Conservation (phyloP, 2,797 vertebrate species). For the Gymnoscopelus microlampas region DNA sequence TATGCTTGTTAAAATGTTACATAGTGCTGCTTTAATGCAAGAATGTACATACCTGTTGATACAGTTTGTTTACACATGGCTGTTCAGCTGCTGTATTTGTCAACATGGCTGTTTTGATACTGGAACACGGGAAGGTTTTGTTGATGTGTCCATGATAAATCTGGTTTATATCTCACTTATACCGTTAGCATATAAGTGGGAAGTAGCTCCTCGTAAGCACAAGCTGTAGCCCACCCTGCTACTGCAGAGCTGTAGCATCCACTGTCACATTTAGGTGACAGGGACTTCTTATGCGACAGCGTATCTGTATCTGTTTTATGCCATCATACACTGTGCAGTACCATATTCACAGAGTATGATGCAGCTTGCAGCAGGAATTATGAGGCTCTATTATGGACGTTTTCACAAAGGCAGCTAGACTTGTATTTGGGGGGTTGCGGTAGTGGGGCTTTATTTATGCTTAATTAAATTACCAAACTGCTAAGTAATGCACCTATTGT, state of each 20-base stretch:
- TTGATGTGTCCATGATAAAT: slow-evolving; percentile 8
- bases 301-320: background rate
- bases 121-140: slow-evolving; percentile 7
- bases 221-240: slow-evolving; percentile 32
- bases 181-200: slow-evolving; percentile 1
- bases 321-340: slow-evolving; percentile 8
- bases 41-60: slow-evolving; percentile 10
- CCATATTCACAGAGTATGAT: slow-evolving; percentile 5
- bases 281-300: slow-evolving; percentile 5
- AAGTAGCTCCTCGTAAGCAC: slow-evolving; percentile 44
- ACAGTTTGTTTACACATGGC: slow-evolving; percentile 33
- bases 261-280: slow-evolving; percentile 11
- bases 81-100: slow-evolving; percentile 33
- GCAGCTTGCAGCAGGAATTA: slow-evolving; percentile 24
- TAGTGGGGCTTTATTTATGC: background rate
- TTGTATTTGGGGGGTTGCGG: slow-evolving; percentile 21
- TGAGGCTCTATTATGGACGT: slow-evolving; percentile 22
- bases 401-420: slow-evolving; percentile 72
- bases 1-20: slow-evolving; percentile 23
- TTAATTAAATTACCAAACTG: slow-evolving; percentile 21
- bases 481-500: background rate
- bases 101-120: slow-evolving; percentile 8
- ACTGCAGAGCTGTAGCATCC: slow-evolving; percentile 31
- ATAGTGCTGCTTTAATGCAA: background rate
- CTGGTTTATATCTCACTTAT: slow-evolving; percentile 14